Conservation (phyloP, 1,140 invertebrate genomes). For the Leptinotarsa defecta region DNA sequence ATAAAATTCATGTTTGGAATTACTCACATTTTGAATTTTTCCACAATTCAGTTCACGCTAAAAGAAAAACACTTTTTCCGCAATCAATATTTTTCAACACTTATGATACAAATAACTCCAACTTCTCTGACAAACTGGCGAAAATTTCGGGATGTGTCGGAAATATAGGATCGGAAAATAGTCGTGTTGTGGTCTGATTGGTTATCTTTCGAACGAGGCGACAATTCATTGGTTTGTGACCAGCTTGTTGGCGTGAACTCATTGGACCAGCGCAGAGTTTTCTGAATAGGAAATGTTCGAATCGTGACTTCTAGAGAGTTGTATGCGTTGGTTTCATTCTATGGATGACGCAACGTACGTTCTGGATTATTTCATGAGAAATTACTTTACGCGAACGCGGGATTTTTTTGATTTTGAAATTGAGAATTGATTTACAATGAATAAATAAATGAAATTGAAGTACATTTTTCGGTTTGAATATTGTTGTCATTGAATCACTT, state of each 20-base stretch:
- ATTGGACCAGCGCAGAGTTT: slow-evolving; percentile 63
- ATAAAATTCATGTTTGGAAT: slow-evolving; percentile 14
- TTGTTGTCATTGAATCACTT: no score
- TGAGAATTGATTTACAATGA: neutral
- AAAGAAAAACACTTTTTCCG: slow-evolving; percentile 22
- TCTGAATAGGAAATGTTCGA: slow-evolving; percentile 17
- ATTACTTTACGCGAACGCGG: neutral
- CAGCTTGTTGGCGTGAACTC: slow-evolving; percentile 56
- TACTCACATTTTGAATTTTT: slow-evolving; percentile 25
- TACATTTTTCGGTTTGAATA: no score
- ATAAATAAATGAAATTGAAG: no score
- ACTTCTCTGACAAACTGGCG: slow-evolving; percentile 53
- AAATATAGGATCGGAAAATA: slow-evolving; percentile 58
- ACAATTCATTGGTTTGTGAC: slow-evolving; percentile 48
- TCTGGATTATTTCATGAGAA: neutral
- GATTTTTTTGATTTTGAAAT: neutral
- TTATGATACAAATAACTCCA: neutral
- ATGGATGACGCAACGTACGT: slow-evolving; percentile 8
- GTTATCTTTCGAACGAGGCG: slow-evolving; percentile 44
- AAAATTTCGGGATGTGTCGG: slow-evolving; percentile 51
- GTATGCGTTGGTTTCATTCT: neutral
- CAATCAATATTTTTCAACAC: slow-evolving; percentile 15
- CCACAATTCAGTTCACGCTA: slow-evolving; percentile 1
- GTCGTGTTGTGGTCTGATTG: slow-evolving; percentile 61
- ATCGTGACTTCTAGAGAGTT: slow-evolving; percentile 8